Conservation (phyloP, 2,113 vertebrate species). For the Sander lucioperca region DNA sequence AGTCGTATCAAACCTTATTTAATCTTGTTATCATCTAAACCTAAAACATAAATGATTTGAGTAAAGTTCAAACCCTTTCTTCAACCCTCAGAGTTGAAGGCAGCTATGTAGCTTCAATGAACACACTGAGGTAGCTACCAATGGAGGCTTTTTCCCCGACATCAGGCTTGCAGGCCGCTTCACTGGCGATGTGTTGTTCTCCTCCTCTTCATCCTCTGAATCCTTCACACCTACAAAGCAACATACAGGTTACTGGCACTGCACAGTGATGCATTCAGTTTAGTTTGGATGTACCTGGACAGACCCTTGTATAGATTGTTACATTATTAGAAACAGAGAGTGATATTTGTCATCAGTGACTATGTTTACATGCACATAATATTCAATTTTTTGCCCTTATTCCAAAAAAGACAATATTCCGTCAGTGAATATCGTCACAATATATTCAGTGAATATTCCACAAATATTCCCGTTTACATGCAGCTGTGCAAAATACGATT, state of each 20-base stretch:
- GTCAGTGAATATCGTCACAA: too few species aligned
- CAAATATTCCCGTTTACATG: too few species aligned
- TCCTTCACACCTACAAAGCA: conserved; percentile 80
- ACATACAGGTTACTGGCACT: conserved; percentile 1
- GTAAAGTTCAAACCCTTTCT: not conserved
- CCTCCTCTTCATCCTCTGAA: conserved; percentile 84
- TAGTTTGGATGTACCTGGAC: not conserved
- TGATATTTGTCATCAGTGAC: not conserved
- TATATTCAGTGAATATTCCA: too few species aligned
- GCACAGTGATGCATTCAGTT: not conserved
- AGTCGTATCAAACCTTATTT: not conserved
- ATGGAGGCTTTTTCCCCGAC: conserved; percentile 65
- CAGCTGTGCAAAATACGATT: too few species aligned
- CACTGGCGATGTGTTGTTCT: conserved; percentile 84
- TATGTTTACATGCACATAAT: too few species aligned
- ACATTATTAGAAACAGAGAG: not conserved
- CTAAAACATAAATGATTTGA: not conserved
- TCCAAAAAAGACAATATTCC: too few species aligned
- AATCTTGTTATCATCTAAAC: not conserved
- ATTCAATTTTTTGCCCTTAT: too few species aligned
- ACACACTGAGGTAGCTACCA: conserved; percentile 53
- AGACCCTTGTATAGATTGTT: not conserved
- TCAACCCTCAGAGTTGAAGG: not conserved
- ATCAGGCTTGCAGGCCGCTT: conserved; percentile 79
- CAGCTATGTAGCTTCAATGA: not conserved